phyloP scores from a whole-genome alignment of 2,113 vertebrate species.

The Myanophis thanlyinensis region DNA sequence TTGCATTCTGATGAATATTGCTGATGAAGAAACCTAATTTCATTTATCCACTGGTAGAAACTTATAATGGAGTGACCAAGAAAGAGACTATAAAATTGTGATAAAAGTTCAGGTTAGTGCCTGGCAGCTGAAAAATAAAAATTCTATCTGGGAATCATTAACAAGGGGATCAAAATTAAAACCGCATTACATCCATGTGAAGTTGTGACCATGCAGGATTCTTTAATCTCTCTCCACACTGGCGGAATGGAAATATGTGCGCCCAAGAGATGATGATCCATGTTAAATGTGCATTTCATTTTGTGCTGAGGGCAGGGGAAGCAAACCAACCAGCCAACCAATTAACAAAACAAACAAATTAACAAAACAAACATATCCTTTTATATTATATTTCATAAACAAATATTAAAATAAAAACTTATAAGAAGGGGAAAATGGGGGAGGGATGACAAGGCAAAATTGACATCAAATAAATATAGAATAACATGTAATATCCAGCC shows the following conservation, averaged over 20 bases:
- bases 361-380: background rate
- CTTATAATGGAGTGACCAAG: background rate
- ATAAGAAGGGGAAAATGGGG: background rate
- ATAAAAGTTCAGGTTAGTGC: background rate
- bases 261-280: background rate
- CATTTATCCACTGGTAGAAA: background rate
- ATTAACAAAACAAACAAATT: background rate
- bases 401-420: background rate
- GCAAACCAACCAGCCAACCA: background rate
- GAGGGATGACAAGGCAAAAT: background rate
- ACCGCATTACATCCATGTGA: background rate
- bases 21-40: background rate
- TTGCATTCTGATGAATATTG: background rate
- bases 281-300: background rate
- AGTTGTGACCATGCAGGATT: background rate
- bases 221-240: background rate
- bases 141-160: background rate
- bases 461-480: background rate
- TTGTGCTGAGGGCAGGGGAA: background rate
- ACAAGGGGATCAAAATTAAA: background rate
- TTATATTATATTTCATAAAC: background rate
- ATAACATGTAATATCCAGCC: background rate
- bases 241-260: background rate
- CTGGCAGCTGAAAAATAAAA: background rate
- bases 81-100: background rate